Evolutionary conservation across 2,888 invertebrate genomes (phyloP).

Genomic region (Metacarcinus magister): DNA sequence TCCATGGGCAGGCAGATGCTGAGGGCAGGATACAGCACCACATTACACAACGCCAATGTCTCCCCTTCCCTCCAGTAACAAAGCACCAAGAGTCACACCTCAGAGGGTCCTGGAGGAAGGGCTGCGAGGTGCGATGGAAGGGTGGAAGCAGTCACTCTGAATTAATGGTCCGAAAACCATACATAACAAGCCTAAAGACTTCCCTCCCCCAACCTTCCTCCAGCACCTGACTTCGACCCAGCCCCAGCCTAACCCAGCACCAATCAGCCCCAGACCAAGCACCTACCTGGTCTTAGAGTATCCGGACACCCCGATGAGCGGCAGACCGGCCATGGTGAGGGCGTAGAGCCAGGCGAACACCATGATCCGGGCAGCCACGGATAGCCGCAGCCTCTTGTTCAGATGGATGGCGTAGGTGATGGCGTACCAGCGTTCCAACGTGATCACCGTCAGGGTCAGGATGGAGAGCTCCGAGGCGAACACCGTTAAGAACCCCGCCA

Average conservation of each 20-base stretch:
- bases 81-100: not conserved
- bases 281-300: constrained; percentile 92
- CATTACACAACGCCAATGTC: not conserved
- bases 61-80: not conserved
- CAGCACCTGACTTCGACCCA: not conserved
- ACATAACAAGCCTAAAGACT: constrained; percentile 84
- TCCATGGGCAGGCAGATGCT: constrained; percentile 96
- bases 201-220: not conserved
- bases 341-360: constrained; percentile 92
- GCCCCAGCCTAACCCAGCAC: not conserved
- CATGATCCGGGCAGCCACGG: constrained; percentile 90
- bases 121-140: not conserved
- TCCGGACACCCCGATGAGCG: constrained; percentile 92
- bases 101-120: not conserved
- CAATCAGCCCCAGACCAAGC: not conserved
- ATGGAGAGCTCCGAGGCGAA: constrained; percentile 95
- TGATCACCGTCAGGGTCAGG: constrained; percentile 93
- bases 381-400: constrained; percentile 91
- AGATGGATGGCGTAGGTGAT: constrained; percentile 93
- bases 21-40: constrained; percentile 69
- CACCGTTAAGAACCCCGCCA: constrained; percentile 94
- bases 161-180: constrained; percentile 89
- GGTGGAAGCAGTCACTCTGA: not conserved
- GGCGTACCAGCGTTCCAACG: constrained; percentile 90
- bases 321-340: constrained; percentile 90